A percentile compares a stretch with the other conserved stretches of the same genome.
These are phyloP conservation scores for Varanus salvator DNA, from an alignment of 2,113 vertebrate species.

Conservation along the genomic window DNA sequence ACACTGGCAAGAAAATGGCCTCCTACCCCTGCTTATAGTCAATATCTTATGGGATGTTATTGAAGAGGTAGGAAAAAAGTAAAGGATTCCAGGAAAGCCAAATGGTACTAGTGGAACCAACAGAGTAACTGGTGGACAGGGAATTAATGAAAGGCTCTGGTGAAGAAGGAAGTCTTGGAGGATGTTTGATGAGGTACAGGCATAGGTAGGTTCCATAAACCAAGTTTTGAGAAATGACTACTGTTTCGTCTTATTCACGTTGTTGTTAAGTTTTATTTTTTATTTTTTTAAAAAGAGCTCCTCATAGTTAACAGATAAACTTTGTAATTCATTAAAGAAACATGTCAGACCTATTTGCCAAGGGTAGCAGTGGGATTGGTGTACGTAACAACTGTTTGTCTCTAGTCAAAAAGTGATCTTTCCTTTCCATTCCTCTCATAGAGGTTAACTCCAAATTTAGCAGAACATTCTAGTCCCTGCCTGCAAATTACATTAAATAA, in stretches of 20 bases:
- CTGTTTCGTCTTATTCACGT: not conserved
- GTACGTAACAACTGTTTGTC: not conserved
- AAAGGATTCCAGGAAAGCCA: not conserved
- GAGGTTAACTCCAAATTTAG: not conserved
- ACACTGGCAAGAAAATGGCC: no score
- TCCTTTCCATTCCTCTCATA: not conserved
- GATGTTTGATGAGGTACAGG: not conserved
- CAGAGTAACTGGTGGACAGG: not conserved
- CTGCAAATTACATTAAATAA: not conserved
- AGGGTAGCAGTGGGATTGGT: not conserved
- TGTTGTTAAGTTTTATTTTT: not conserved
- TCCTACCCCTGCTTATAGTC: no score
- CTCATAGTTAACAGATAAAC: not conserved
- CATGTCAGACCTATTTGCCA: not conserved
- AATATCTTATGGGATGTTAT: not conserved
- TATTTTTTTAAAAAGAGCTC: not conserved
- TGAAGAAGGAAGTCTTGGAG: not conserved
- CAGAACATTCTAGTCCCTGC: slow-evolving; percentile 1
- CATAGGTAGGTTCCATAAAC: not conserved
- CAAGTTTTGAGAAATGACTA: not conserved
- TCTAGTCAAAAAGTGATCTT: no score
- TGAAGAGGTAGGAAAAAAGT: not conserved
- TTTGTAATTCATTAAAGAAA: not conserved
- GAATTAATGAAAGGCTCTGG: not conserved
- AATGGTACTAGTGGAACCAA: not conserved